phyloP scores from a whole-genome alignment of 2,888 invertebrate species.

The Dione juno region DNA sequence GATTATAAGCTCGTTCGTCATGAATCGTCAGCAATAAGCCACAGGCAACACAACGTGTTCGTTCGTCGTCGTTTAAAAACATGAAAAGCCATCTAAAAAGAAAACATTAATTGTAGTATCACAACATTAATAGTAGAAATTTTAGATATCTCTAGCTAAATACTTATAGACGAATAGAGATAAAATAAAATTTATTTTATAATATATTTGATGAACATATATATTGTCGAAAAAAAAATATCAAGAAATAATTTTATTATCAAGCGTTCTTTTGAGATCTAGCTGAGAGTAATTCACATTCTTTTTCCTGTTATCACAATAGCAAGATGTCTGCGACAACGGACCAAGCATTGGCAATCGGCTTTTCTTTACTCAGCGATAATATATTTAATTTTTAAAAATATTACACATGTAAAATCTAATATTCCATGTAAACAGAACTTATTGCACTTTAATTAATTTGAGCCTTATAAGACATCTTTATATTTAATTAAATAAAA shows the following conservation, averaged over 20 bases:
- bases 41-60: slow-evolving; percentile 18
- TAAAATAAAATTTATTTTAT: background rate
- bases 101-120: background rate
- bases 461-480: background rate
- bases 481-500: background rate
- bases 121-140: background rate
- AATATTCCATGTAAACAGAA: background rate
- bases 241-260: background rate
- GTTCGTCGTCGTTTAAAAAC: background rate
- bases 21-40: slow-evolving; percentile 33
- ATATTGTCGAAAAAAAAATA: background rate
- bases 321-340: slow-evolving; percentile 23
- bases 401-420: background rate
- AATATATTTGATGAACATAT: background rate
- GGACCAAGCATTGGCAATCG: slow-evolving; percentile 16
- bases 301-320: slow-evolving; percentile 29
- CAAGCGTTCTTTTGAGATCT: slow-evolving; percentile 1
- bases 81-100: slow-evolving; percentile 16
- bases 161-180: background rate
- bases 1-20: slow-evolving; percentile 35
- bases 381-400: background rate
- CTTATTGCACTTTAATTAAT: background rate
- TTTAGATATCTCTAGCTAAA: background rate
- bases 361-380: slow-evolving; percentile 7
- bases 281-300: slow-evolving; percentile 10